phyloP scores from a whole-genome alignment of 2,797 vertebrate species.

The Strix occidentalis region DNA sequence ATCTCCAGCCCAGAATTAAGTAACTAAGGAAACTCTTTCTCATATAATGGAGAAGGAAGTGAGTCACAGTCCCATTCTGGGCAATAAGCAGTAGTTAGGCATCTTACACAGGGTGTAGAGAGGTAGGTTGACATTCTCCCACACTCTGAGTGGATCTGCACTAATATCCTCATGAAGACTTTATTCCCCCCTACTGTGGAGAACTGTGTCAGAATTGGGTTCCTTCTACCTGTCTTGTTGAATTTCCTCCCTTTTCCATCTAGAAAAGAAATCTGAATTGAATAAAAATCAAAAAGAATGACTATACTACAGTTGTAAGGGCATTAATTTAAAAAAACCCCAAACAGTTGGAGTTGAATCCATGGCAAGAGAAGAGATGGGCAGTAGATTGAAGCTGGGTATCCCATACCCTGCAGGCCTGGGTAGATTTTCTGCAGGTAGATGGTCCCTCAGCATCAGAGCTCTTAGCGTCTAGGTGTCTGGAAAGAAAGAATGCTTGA shows the following conservation, averaged over 20 bases:
- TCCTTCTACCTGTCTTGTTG: background rate
- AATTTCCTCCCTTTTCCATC: background rate
- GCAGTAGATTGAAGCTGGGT: background rate
- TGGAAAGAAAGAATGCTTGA: background rate
- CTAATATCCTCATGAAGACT: background rate
- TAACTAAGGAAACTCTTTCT: background rate
- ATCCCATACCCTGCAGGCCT: background rate
- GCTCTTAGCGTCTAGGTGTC: accelerated
- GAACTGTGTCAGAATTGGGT: background rate
- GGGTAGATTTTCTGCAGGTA: background rate
- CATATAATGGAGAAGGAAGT: background rate
- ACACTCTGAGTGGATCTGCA: background rate
- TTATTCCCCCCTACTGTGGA: accelerated
- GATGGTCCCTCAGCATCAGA: background rate
- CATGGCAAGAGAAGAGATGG: background rate
- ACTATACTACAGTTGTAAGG: background rate
- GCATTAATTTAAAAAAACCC: background rate
- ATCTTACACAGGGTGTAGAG: background rate
- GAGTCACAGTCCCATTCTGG: background rate
- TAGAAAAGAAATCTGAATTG: background rate
- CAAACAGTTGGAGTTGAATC: background rate
- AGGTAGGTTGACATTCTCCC: background rate
- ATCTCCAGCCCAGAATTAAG: background rate
- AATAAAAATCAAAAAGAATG: background rate
- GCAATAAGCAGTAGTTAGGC: background rate